Percentiles rank a stretch among this genome's conserved stretches.
Evolutionary conservation across 2,797 vertebrate species (phyloP).

Genomic region (Tokudaia tokunoshimensis): DNA sequence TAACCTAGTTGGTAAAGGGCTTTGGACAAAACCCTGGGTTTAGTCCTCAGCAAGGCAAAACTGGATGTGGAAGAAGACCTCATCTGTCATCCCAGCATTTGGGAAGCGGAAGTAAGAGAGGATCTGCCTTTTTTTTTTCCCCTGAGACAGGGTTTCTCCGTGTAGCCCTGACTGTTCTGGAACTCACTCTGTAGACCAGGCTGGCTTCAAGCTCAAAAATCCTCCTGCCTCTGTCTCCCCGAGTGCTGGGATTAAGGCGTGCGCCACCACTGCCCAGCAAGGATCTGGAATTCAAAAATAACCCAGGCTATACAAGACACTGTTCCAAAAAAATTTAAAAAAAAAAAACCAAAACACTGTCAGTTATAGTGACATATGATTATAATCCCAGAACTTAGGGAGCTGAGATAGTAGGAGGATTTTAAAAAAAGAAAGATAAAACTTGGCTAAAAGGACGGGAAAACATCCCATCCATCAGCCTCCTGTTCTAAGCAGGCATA

Average conservation of each 20-base stretch:
- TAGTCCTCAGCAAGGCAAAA: not conserved
- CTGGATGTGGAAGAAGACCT: not conserved
- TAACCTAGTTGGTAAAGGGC: not conserved
- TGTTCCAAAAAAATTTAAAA: not conserved
- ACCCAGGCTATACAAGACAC: not conserved
- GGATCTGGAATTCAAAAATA: not conserved
- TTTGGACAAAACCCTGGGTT: not conserved
- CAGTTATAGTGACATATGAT: not conserved
- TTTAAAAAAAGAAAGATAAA: not conserved
- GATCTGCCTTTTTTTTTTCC: too few relatives aligned
- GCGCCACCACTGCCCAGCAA: too few relatives aligned
- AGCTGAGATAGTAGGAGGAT: not conserved
- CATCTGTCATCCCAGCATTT: not conserved
- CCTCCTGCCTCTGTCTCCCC: too few relatives aligned
- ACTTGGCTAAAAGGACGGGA: not conserved
- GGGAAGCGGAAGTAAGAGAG: not conserved
- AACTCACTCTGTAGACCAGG: too few relatives aligned
- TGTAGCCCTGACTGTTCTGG: too few relatives aligned
- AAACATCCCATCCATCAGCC: not conserved
- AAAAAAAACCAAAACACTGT: not conserved
- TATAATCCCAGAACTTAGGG: not conserved
- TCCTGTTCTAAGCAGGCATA: not conserved
- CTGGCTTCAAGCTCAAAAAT: too few relatives aligned
- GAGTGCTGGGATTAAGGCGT: too few relatives aligned
- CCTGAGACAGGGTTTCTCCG: too few relatives aligned